Conservation (phyloP, 2,888 invertebrate species). For the Erannis defoliaria region DNA sequence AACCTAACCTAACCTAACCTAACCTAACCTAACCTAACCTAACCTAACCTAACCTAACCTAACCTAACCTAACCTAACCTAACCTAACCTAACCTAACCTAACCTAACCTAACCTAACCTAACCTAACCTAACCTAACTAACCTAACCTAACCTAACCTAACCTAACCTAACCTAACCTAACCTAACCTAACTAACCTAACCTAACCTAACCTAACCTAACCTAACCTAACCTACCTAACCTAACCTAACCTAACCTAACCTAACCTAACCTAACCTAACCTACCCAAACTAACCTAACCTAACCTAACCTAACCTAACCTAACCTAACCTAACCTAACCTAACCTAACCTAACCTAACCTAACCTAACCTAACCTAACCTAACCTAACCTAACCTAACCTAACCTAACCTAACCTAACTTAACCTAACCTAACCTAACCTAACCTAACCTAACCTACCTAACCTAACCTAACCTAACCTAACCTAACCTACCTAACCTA, state of each 20-base stretch:
- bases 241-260: conserved; percentile 1
- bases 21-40: background rate
- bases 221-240: conserved; percentile 1
- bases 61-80: background rate
- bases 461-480: conserved; percentile 6
- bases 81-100: background rate
- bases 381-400: conserved; percentile 1
- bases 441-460: conserved; percentile 6
- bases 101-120: background rate
- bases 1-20: background rate
- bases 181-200: background rate
- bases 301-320: conserved; percentile 1
- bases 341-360: conserved; percentile 1
- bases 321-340: conserved; percentile 1
- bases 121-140: background rate
- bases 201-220: conserved; percentile 1
- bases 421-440: background rate
- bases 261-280: conserved; percentile 1
- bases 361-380: conserved; percentile 1
- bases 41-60: background rate
- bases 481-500: conserved; percentile 4
- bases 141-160: background rate
- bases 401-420: background rate
- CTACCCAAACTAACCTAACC: background rate
- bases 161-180: background rate